Evolutionary conservation across 2,113 vertebrate genomes (phyloP), one percentile per base, ranked within the genome.

Genomic region (Conger conger): DNA sequence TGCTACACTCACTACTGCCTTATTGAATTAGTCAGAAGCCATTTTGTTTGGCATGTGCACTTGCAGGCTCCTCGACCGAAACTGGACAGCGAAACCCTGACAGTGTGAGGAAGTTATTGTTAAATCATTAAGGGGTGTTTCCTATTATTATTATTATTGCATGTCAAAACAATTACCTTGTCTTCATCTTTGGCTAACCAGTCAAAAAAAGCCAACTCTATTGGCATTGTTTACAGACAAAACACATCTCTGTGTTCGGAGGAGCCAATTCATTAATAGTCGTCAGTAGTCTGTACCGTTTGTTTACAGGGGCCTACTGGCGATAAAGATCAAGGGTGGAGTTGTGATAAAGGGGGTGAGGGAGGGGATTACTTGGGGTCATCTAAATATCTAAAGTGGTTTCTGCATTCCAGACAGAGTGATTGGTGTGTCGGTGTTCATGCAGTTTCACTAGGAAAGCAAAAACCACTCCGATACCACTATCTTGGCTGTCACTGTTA

Each of bases 141-240:
- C 40, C 40, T 42, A 16, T 60, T 4, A 23, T 60, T 60, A 4
- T 3, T 20, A 18, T 20, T 60, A 60, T 23, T 90, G 82, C 88
- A 88, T 88, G 90, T 91, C 92, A 93, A 88, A 88, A 80, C 37
- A 45, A 80, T 80, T 27, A 36, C 18, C 37, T 1, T 42, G 79
- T 17, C 38, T 42, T 42, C 20, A 33, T 79, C n/a, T 8, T 83
- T 91, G 92, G 91, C 90, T 90, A 89, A 84, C 83, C 84, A 88
- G 88, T 89, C 90, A 78, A 84, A 80, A 85, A 80, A 37, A 18
- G 88, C 88, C 87, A 89, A 86, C 87, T 88, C 86, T 85, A 8
- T 85, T 88, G 91, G 92, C 90, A 88, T 91, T 92, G 89, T 91
- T 92, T 91, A 84, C 88, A 86, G 86, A 90, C 86, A 81, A 88